These are phyloP conservation scores for Drosophila takahashii DNA, from an alignment of 1,140 invertebrate genomes.

Conservation along the genomic window DNA sequence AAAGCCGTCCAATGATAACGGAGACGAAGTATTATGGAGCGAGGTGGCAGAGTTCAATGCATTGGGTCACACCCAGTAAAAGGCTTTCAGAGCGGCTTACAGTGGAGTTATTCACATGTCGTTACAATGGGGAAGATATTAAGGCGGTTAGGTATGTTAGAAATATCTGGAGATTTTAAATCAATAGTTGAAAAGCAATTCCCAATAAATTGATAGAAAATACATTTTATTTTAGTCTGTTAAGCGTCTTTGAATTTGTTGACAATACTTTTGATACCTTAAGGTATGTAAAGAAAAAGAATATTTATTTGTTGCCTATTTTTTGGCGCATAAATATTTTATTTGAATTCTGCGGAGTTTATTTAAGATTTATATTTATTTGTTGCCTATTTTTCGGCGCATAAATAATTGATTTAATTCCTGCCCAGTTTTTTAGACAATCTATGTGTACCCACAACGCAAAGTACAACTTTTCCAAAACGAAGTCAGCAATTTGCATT, in stretches of 20 bases:
- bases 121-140: background rate
- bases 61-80: slow-evolving; percentile 38
- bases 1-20: slow-evolving; percentile 72
- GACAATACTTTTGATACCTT: too few species aligned
- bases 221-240: too few species aligned
- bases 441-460: background rate
- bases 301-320: too few species aligned
- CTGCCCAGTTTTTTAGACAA: background rate
- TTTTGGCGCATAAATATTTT: too few species aligned
- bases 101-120: slow-evolving; percentile 16
- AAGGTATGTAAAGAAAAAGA: too few species aligned
- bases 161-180: background rate
- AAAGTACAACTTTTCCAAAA: background rate
- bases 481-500: slow-evolving; percentile 17
- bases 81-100: slow-evolving; percentile 28
- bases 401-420: background rate
- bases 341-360: too few species aligned
- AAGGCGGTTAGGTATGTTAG: background rate
- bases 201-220: too few species aligned
- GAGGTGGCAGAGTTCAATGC: slow-evolving; percentile 68
- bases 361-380: too few species aligned
- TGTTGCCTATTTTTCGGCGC: background rate
- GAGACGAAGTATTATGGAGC: slow-evolving; percentile 42
- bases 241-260: too few species aligned
- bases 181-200: too few species aligned